Evolutionary conservation across 2,113 vertebrate species (phyloP).

Genomic region (Zapus hudsonius): DNA sequence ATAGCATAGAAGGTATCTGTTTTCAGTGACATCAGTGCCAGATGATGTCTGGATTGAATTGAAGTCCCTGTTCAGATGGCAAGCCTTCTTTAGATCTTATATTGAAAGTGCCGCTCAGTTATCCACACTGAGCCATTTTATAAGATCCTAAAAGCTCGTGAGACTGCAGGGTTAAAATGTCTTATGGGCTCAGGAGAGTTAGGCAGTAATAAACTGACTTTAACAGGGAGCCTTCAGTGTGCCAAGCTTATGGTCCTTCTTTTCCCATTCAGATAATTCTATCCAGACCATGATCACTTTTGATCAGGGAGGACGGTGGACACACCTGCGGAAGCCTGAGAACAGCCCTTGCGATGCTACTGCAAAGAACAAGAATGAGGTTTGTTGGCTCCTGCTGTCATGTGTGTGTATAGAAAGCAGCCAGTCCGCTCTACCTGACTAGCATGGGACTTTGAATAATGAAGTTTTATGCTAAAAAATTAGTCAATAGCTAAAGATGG

Average conservation of each 20-base stretch:
- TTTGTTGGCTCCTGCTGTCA: slow-evolving; percentile 65
- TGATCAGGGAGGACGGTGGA: slow-evolving; percentile 95
- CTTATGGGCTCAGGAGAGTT: neutral
- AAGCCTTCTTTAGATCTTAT: neutral
- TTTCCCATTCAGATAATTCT: slow-evolving; percentile 86
- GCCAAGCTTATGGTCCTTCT: neutral
- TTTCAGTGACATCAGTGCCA: neutral
- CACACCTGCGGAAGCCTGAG: slow-evolving; percentile 89
- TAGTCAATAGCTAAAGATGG: neutral
- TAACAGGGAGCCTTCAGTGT: neutral
- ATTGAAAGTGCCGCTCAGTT: neutral
- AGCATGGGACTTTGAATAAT: neutral
- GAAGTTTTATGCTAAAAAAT: neutral
- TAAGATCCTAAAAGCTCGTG: neutral
- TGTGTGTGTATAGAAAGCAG: neutral
- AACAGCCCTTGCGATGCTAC: slow-evolving; percentile 91
- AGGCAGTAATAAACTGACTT: neutral
- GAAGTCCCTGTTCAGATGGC: neutral
- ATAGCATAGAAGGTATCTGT: neutral
- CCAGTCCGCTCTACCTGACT: neutral
- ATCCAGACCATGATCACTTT: slow-evolving; percentile 94
- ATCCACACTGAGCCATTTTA: neutral
- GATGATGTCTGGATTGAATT: neutral
- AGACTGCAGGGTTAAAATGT: neutral
- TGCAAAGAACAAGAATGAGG: slow-evolving; percentile 90